Base-by-base conservation (phyloP, 2,888 invertebrate species). In the Smittia aterrima region DNA sequence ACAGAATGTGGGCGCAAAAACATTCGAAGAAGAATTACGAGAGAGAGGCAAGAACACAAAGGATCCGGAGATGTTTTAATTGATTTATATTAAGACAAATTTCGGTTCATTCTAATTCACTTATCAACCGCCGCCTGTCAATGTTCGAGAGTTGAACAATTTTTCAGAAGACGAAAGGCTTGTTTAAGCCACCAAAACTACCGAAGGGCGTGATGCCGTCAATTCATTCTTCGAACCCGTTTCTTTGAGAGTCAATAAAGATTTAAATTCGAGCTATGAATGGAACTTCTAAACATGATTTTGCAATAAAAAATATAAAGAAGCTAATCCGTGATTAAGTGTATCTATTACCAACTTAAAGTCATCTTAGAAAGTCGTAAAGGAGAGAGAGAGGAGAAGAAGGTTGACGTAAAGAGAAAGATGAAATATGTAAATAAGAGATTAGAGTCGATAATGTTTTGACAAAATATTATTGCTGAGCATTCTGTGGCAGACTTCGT, bases 321-420 rank as follows among this genome's bases (percentile, higher is more conserved):
- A 20, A 67, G 22, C 20, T 67, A 67, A 67, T 67, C 67, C 67
- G 67, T 67, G 67, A 67, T 67, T 67, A 67, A 67, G 67, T 40
- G 67, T 67, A 67, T 67, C 67, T 67, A 67, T 67, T 67, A 67
- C 67, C 67, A n/a, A 67, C 67, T 67, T 67, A 67, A 67, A 20
- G 25, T 40, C 40, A 67, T n/a, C 67, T 24, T 41, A 67, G 16
- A 41, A 67, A 67, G n/a, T 38, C 27, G 9, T n/a, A n/a, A 27
- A 66, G 66, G 25, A 11, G 38, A 38, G 11, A 16, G 13, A 47
- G 16, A 47, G 3, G 3, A 47, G 47, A 47, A 7, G 40, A 67
- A 38, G 27, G 27, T 2, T 9, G 22, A 41, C 1, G 25, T n/a
- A n/a, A 40, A 40, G n/a, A 20, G 20, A 40, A 32, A 40, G 67